These are phyloP conservation scores for Autographa pulchrina DNA, from an alignment of 2,888 invertebrate genomes.

Conservation along the genomic window DNA sequence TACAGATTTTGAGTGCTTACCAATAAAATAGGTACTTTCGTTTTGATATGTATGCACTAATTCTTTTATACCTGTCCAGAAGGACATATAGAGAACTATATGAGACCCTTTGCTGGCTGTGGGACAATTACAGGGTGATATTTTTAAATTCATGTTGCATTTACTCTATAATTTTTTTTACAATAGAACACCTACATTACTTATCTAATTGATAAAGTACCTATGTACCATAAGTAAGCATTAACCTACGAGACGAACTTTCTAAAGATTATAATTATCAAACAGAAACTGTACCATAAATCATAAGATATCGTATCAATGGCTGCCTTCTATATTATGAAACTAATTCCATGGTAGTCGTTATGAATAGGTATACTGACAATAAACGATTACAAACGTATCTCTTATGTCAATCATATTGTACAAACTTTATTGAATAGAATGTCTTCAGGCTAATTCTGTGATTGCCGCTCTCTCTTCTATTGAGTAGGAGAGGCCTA, in stretches of 20 bases:
- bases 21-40: not conserved
- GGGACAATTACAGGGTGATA: too few relatives aligned
- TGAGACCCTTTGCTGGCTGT: too few relatives aligned
- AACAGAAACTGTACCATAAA: constrained; percentile 39
- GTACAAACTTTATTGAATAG: constrained; percentile 72
- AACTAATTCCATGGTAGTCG: constrained; percentile 66
- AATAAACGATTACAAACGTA: constrained; percentile 82
- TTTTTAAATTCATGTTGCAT: too few relatives aligned
- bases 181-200: not conserved
- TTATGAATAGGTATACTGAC: constrained; percentile 79
- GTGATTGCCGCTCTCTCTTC: constrained; percentile 68
- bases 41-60: not conserved
- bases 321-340: constrained; percentile 65
- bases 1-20: not conserved
- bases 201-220: not conserved
- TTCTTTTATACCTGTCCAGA: too few relatives aligned
- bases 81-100: too few relatives aligned
- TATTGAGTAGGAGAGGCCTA: constrained; percentile 76
- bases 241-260: constrained; percentile 11
- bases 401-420: constrained; percentile 79
- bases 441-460: constrained; percentile 74
- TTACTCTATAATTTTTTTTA: too few relatives aligned
- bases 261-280: constrained; percentile 23
- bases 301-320: constrained; percentile 58
- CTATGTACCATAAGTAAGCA: not conserved